Evolutionary conservation across 2,113 vertebrate genomes (phyloP).

Genomic region (Cardinalis cardinalis): DNA sequence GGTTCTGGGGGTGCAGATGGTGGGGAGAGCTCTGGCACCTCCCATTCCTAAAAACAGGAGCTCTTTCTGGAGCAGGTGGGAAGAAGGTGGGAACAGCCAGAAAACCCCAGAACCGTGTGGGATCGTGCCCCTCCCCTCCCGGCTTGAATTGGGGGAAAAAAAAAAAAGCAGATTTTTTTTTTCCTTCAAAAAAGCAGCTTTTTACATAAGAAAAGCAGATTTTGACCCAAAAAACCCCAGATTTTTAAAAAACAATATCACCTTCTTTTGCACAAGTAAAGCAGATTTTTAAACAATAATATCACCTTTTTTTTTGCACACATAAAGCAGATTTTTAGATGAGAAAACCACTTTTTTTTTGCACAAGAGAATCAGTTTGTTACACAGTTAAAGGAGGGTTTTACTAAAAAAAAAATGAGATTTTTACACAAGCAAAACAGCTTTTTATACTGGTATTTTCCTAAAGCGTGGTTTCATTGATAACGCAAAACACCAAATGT

Average conservation of each 20-base stretch:
- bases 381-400: neutral
- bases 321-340: neutral
- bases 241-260: neutral
- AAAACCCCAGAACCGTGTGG: neutral
- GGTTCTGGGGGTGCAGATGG: accelerated
- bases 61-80: neutral
- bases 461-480: accelerated
- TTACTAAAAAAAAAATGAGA: neutral
- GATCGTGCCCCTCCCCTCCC: accelerated
- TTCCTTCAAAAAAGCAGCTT: neutral
- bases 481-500: accelerated
- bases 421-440: neutral
- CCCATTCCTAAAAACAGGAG: neutral
- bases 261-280: too few species aligned
- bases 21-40: neutral
- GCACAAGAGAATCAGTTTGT: too few species aligned
- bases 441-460: accelerated
- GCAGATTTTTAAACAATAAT: neutral
- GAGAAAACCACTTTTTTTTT: neutral
- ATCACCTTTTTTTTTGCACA: too few species aligned
- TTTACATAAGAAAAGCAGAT: neutral
- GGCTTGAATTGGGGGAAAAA: accelerated
- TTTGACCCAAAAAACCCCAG: neutral
- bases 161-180: neutral
- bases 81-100: neutral